These are phyloP conservation scores for Calyptomena viridis DNA, from an alignment of 2,113 vertebrate species.

Conservation along the genomic window DNA sequence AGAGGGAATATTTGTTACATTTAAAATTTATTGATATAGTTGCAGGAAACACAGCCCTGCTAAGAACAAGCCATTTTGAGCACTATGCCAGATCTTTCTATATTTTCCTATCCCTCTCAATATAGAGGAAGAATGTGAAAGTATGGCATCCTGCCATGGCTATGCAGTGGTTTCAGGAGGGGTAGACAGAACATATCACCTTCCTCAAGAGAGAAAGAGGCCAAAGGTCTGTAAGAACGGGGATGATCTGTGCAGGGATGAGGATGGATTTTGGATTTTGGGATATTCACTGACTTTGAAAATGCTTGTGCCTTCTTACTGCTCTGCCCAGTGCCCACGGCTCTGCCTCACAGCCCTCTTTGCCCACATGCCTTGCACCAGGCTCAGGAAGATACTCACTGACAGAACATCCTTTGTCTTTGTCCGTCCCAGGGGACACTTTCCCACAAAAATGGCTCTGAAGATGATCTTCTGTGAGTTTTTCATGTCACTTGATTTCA, in stretches of 20 bases:
- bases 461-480: neutral
- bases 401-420: neutral
- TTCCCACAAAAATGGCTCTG: neutral
- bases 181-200: neutral
- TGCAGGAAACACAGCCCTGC: neutral
- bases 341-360: neutral
- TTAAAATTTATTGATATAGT: neutral
- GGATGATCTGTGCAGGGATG: neutral
- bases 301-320: neutral
- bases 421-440: too few species aligned
- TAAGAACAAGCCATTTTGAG: neutral
- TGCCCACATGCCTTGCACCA: fast-evolving
- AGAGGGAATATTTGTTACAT: neutral
- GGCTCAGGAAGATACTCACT: neutral
- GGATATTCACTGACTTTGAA: neutral
- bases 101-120: neutral
- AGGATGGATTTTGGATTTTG: neutral
- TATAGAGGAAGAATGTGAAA: neutral
- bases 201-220: neutral
- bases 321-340: neutral
- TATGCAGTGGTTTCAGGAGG: neutral
- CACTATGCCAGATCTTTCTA: neutral
- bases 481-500: neutral
- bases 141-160: neutral
- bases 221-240: neutral